phyloP scores from a whole-genome alignment of 2,888 invertebrate genomes.

The Dryobota labecula region DNA sequence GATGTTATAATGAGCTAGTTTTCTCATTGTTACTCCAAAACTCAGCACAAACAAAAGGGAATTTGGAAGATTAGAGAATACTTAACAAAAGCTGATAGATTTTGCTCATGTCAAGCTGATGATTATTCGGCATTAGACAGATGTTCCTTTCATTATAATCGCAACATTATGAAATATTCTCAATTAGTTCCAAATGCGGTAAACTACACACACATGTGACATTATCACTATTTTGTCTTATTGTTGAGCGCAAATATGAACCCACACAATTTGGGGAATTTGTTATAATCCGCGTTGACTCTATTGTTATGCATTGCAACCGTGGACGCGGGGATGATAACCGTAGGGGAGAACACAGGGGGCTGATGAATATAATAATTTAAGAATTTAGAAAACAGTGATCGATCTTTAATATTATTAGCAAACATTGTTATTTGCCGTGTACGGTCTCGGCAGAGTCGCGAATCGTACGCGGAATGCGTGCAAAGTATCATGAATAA shows the following conservation, averaged over 20 bases:
- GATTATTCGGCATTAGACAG: conserved; percentile 76
- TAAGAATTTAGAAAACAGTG: conserved; percentile 74
- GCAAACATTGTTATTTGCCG: conserved; percentile 65
- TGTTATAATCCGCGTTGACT: conserved; percentile 87
- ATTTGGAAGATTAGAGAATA: conserved; percentile 17
- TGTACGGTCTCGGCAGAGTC: conserved; percentile 43
- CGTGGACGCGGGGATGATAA: conserved; percentile 75
- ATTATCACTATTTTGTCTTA: conserved; percentile 89
- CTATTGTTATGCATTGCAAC: conserved; percentile 86
- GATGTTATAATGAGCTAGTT: conserved; percentile 51
- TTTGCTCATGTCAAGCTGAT: conserved; percentile 49
- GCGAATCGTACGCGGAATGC: conserved; percentile 64
- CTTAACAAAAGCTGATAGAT: conserved; percentile 38
- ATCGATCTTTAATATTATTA: conserved; percentile 76
- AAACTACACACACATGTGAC: conserved; percentile 88
- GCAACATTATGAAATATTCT: conserved; percentile 85
- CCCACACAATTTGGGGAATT: conserved; percentile 90
- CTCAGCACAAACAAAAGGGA: conserved; percentile 23
- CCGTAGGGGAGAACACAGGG: conserved; percentile 76
- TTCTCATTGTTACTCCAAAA: conserved; percentile 25
- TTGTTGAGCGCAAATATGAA: conserved; percentile 88
- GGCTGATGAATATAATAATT: conserved; percentile 79
- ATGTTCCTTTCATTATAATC: conserved; percentile 86
- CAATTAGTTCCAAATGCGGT: conserved; percentile 90
- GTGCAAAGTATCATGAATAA: conserved; percentile 78